phyloP scores from a whole-genome alignment of 2,797 vertebrate genomes.

The Aldrovandia affinis region DNA sequence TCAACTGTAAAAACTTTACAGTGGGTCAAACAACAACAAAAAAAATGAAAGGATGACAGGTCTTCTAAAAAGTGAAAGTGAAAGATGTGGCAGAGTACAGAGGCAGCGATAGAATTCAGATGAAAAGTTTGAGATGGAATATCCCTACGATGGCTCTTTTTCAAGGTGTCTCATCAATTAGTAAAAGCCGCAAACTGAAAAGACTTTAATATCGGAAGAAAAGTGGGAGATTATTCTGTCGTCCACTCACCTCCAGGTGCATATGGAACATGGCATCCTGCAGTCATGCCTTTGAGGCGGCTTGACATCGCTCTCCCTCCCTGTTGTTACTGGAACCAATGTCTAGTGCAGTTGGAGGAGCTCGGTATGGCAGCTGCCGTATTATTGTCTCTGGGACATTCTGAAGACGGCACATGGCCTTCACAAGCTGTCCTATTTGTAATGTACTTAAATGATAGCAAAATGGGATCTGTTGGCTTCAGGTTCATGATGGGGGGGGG shows the following conservation, averaged over 20 bases:
- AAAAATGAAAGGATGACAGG: constrained; percentile 46
- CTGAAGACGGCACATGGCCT: constrained; percentile 65
- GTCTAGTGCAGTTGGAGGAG: constrained; percentile 39
- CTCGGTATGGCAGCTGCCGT: constrained; percentile 70
- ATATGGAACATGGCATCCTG: constrained; percentile 63
- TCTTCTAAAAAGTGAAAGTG: constrained; percentile 58
- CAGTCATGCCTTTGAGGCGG: constrained; percentile 70
- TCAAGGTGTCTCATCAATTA: constrained; percentile 81
- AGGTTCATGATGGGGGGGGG: constrained; percentile 28
- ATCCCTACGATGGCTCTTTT: constrained; percentile 67
- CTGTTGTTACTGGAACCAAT: constrained; percentile 57
- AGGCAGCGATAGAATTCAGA: constrained; percentile 45
- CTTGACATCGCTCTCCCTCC: constrained; percentile 67
- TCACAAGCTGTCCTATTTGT: constrained; percentile 49
- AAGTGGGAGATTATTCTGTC: constrained; percentile 75
- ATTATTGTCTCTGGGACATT: constrained; percentile 68
- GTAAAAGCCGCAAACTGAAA: constrained; percentile 68
- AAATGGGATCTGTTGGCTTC: constrained; percentile 32
- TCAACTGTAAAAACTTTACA: constrained; percentile 61
- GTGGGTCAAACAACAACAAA: too few species aligned
- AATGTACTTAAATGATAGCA: constrained; percentile 45
- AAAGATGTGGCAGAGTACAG: constrained; percentile 56
- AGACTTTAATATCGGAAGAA: constrained; percentile 56
- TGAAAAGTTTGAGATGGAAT: constrained; percentile 68
- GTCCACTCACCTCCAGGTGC: constrained; percentile 73